Conservation (phyloP, 2,797 vertebrate species). For the Taenioides sp. region DNA sequence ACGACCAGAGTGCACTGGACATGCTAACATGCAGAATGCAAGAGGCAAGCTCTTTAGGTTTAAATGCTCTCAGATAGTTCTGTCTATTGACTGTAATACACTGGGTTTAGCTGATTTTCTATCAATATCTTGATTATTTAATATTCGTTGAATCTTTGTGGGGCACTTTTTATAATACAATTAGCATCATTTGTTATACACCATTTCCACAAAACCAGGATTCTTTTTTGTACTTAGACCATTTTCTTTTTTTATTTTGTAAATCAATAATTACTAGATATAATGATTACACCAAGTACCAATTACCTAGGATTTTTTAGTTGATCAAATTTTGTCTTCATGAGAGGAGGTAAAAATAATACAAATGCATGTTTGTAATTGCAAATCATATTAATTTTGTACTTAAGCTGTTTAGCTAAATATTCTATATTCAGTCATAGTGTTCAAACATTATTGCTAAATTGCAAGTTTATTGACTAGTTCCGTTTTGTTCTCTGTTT, state of each 20-base stretch:
- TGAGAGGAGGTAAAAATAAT: too few species aligned
- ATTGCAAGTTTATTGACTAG: too few species aligned
- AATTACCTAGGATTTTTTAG: neutral
- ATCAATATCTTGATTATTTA: neutral
- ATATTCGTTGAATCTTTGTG: slow-evolving; percentile 19
- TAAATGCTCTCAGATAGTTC: slow-evolving; percentile 70
- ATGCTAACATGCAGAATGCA: slow-evolving; percentile 79
- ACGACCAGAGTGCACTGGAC: slow-evolving; percentile 83
- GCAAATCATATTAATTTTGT: too few species aligned
- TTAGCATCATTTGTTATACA: slow-evolving; percentile 20
- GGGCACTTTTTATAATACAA: slow-evolving; percentile 19
- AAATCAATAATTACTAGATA: neutral
- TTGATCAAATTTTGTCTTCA: too few species aligned
- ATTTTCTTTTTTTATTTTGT: neutral
- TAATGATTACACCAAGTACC: neutral
- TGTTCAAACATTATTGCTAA: too few species aligned
- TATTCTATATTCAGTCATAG: too few species aligned
- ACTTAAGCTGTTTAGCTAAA: too few species aligned
- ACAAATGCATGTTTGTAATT: too few species aligned
- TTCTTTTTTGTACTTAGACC: neutral
- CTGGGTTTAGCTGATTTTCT: slow-evolving; percentile 47
- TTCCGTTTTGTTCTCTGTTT: too few species aligned
- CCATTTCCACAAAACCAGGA: neutral
- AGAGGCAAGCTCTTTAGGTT: slow-evolving; percentile 74
- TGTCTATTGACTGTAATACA: slow-evolving; percentile 45